These are phyloP conservation scores for Lepeophtheirus nordmannii DNA, from an alignment of 2,888 invertebrate genomes.

Conservation along the genomic window DNA sequence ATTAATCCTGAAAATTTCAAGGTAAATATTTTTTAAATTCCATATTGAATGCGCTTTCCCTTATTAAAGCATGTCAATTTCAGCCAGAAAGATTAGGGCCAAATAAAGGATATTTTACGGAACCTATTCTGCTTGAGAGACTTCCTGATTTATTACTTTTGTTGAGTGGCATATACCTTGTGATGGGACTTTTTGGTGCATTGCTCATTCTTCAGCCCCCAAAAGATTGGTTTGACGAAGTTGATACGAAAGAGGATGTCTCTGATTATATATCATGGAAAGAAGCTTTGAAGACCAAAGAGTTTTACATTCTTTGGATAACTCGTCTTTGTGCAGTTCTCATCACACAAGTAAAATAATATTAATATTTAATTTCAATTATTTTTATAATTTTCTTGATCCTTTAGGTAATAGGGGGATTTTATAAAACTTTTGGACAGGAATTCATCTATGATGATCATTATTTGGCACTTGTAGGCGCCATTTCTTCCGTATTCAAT, in stretches of 20 bases:
- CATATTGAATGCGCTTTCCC: background rate
- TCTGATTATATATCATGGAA: background rate
- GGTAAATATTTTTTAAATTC: background rate
- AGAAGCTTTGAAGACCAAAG: constrained; percentile 28
- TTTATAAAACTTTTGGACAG: constrained; percentile 32
- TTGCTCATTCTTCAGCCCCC: constrained; percentile 29
- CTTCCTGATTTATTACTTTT: constrained; percentile 32
- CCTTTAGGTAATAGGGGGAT: constrained; percentile 9
- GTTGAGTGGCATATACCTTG: constrained; percentile 31
- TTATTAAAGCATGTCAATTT: background rate
- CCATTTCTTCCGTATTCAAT: constrained; percentile 36
- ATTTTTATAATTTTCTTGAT: background rate
- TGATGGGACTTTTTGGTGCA: constrained; percentile 31
- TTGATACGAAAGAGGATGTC: background rate
- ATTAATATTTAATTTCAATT: background rate
- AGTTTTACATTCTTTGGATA: constrained; percentile 33
- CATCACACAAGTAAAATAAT: constrained; percentile 10
- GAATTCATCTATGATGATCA: constrained; percentile 37
- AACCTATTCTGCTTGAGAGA: constrained; percentile 30
- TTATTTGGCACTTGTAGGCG: constrained; percentile 37
- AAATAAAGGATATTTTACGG: constrained; percentile 28
- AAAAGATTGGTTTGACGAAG: background rate
- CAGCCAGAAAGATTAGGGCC: background rate
- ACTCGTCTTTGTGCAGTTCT: constrained; percentile 30
- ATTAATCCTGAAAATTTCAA: constrained; percentile 32